Evolutionary conservation across 2,797 vertebrate species (phyloP).

Genomic region (Fratercula arctica): DNA sequence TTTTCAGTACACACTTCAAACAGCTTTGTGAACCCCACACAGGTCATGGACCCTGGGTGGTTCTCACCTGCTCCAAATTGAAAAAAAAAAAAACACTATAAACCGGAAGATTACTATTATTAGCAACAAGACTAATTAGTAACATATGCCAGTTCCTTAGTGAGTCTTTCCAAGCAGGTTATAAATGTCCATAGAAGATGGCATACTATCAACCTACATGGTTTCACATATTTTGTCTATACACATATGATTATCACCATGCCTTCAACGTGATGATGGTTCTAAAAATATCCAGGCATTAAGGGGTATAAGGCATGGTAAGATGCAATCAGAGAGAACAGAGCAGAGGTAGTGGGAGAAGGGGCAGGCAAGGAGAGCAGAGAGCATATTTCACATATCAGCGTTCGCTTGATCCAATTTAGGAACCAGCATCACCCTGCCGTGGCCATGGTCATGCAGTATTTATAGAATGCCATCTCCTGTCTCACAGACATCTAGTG

Average conservation of each 20-base stretch:
- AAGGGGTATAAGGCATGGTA: not conserved
- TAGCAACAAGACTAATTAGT: constrained; percentile 36
- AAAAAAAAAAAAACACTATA: not conserved
- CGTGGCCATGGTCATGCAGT: constrained; percentile 23
- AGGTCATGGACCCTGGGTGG: not conserved
- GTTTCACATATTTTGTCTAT: constrained; percentile 24
- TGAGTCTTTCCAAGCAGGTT: constrained; percentile 5
- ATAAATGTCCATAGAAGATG: constrained; percentile 44
- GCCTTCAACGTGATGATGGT: constrained; percentile 13
- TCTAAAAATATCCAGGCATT: constrained; percentile 47
- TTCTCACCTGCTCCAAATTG: constrained; percentile 43
- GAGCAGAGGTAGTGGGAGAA: constrained; percentile 5
- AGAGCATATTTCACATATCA: constrained; percentile 61
- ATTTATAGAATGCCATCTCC: constrained; percentile 63
- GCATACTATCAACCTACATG: not conserved
- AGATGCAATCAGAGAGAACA: not conserved
- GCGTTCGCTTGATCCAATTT: constrained; percentile 49
- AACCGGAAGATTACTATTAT: constrained; percentile 37
- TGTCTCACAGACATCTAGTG: constrained; percentile 20
- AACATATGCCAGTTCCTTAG: constrained; percentile 20
- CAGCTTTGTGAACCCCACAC: not conserved
- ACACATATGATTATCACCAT: constrained; percentile 49
- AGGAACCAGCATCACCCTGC: constrained; percentile 20
- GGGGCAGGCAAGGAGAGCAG: constrained; percentile 39
- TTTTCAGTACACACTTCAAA: not conserved